Conservation (phyloP, 2,113 vertebrate species). For the Myotis yumanensis region DNA sequence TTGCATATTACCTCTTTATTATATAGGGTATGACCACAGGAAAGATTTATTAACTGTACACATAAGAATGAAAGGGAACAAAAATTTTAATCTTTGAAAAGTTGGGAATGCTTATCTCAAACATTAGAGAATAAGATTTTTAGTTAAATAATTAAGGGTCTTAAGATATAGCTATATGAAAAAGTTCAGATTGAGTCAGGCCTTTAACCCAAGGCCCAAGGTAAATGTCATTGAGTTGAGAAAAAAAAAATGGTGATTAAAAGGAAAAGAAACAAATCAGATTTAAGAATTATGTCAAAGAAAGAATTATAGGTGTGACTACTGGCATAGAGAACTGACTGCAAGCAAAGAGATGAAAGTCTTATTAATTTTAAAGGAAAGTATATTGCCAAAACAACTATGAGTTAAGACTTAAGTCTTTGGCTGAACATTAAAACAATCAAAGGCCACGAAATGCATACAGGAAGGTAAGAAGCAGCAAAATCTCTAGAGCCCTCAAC, state of each 20-base stretch:
- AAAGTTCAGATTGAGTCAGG: neutral
- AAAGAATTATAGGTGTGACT: neutral
- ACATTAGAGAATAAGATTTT: neutral
- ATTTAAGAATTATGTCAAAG: neutral
- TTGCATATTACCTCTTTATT: too few species aligned
- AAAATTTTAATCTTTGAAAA: neutral
- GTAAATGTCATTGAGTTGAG: neutral
- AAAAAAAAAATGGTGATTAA: neutral
- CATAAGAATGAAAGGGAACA: neutral
- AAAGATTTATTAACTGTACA: neutral
- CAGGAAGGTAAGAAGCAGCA: neutral
- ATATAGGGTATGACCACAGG: neutral
- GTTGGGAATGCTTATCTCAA: neutral
- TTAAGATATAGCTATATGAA: neutral
- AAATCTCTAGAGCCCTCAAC: neutral
- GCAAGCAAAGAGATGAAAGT: constrained; percentile 30
- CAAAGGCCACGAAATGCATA: neutral
- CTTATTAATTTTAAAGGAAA: constrained; percentile 30
- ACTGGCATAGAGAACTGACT: neutral
- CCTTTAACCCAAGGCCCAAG: neutral
- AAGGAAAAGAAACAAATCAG: neutral
- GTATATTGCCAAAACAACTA: neutral
- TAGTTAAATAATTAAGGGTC: neutral
- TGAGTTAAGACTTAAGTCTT: neutral
- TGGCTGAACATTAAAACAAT: neutral